Evolutionary conservation across 2,797 vertebrate genomes (phyloP).

Genomic region (Pangasius mekongensis): DNA sequence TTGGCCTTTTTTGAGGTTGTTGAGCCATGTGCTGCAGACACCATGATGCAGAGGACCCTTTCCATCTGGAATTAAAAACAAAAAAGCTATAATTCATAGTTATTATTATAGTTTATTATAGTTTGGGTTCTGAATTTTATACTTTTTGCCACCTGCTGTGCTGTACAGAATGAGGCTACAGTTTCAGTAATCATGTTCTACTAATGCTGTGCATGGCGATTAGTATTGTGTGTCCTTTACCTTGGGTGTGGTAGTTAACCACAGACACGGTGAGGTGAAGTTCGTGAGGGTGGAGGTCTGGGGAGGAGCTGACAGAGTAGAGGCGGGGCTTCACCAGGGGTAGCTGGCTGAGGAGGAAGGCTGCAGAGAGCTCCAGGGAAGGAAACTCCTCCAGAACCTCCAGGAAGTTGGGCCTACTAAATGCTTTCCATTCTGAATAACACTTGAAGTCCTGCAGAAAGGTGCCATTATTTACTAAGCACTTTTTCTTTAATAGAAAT

Average conservation of each 20-base stretch:
- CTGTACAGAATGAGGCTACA: not conserved
- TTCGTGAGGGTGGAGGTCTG: constrained; percentile 72
- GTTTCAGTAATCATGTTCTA: not conserved
- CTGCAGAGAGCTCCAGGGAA: constrained; percentile 72
- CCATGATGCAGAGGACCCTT: constrained; percentile 82
- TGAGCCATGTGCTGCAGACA: constrained; percentile 84
- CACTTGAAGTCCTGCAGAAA: constrained; percentile 66
- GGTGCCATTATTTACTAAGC: not conserved
- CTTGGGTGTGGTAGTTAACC: constrained; percentile 78
- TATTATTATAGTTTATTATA: no score
- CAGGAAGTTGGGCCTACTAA: constrained; percentile 76
- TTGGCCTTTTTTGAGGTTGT: constrained; percentile 67
- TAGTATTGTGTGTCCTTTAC: constrained; percentile 63
- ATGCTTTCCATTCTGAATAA: constrained; percentile 82
- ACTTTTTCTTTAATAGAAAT: not conserved
- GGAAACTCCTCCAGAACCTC: constrained; percentile 83
- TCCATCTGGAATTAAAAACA: constrained; percentile 68
- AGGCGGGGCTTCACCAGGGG: constrained; percentile 82
- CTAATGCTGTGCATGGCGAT: not conserved
- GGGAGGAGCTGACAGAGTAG: constrained; percentile 85
- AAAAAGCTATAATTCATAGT: not conserved
- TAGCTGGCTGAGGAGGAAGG: constrained; percentile 82
- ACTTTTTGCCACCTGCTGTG: no score
- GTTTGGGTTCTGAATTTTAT: not conserved
- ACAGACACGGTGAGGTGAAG: constrained; percentile 83